Evolutionary conservation across 2,888 invertebrate genomes (phyloP).

Genomic region (Zaprionus bogoriensis): DNA sequence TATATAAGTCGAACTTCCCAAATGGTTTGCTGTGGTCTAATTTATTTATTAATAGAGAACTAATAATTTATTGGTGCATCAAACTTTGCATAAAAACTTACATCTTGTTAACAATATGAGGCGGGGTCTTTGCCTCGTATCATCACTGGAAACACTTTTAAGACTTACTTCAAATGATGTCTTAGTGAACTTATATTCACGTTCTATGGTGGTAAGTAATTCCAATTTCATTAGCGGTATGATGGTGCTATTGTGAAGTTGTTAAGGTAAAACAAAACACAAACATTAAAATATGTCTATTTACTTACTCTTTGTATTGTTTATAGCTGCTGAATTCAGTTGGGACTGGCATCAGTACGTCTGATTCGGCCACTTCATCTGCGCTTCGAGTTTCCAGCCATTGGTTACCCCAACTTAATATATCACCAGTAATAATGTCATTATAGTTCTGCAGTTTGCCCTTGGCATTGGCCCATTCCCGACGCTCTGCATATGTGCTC

Average conservation of each 20-base stretch:
- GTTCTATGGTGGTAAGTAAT: constrained; percentile 69
- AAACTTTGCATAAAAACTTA: constrained; percentile 30
- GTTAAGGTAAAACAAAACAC: background rate
- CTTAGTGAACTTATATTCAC: constrained; percentile 48
- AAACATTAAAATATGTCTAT: background rate
- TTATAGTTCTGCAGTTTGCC: constrained; percentile 64
- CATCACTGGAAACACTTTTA: constrained; percentile 38
- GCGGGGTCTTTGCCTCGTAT: constrained; percentile 38
- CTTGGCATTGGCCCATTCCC: constrained; percentile 41
- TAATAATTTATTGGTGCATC: background rate
- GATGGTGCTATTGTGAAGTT: constrained; percentile 60
- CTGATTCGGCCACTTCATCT: constrained; percentile 83
- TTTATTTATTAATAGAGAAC: background rate
- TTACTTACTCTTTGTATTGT: constrained; percentile 85
- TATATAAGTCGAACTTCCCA: constrained; percentile 60
- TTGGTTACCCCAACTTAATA: constrained; percentile 87
- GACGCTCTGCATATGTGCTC: constrained; percentile 62
- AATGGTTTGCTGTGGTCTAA: constrained; percentile 19
- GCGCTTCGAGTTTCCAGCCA: constrained; percentile 86
- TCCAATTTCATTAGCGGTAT: constrained; percentile 81
- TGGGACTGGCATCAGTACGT: constrained; percentile 84
- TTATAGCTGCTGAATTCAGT: constrained; percentile 84
- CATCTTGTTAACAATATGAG: constrained; percentile 67
- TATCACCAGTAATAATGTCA: constrained; percentile 84
- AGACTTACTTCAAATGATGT: constrained; percentile 51